Evolutionary conservation across 2,113 vertebrate species (phyloP).

Genomic region (Myotis lucifugus): DNA sequence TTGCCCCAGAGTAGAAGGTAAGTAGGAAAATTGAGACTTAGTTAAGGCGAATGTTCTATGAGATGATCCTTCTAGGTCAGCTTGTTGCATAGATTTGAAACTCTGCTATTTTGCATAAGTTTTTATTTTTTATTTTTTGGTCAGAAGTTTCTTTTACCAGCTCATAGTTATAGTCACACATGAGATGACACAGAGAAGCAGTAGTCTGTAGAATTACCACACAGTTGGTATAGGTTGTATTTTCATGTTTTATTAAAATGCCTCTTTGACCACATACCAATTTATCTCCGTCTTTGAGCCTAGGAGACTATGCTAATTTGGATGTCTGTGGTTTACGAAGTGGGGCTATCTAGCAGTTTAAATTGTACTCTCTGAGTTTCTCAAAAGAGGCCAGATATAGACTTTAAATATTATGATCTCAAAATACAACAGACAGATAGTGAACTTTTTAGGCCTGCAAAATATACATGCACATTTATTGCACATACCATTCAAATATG

Average conservation of each 20-base stretch:
- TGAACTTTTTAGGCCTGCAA: constrained; percentile 30
- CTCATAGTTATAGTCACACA: background rate
- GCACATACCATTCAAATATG: constrained; percentile 12
- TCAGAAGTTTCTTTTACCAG: background rate
- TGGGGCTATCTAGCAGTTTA: constrained; percentile 42
- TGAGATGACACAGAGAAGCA: background rate
- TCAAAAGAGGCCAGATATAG: constrained; percentile 29
- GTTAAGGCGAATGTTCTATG: background rate
- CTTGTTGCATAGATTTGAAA: background rate
- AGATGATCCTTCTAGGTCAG: background rate
- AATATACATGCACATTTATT: constrained; percentile 6
- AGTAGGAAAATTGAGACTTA: background rate
- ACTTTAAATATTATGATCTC: constrained; percentile 41
- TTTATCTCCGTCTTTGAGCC: constrained; percentile 28
- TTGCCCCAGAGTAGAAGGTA: background rate
- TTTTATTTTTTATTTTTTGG: background rate
- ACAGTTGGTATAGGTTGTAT: constrained; percentile 14
- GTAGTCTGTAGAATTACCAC: background rate
- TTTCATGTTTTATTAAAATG: constrained; percentile 62
- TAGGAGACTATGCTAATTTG: constrained; percentile 39
- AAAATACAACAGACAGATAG: constrained; percentile 42
- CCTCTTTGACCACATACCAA: constrained; percentile 47
- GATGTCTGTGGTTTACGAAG: constrained; percentile 59
- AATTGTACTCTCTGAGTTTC: constrained; percentile 42
- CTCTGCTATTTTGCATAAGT: background rate